Conservation (phyloP, 1,140 invertebrate genomes). For the Paraescarpia echinospica region DNA sequence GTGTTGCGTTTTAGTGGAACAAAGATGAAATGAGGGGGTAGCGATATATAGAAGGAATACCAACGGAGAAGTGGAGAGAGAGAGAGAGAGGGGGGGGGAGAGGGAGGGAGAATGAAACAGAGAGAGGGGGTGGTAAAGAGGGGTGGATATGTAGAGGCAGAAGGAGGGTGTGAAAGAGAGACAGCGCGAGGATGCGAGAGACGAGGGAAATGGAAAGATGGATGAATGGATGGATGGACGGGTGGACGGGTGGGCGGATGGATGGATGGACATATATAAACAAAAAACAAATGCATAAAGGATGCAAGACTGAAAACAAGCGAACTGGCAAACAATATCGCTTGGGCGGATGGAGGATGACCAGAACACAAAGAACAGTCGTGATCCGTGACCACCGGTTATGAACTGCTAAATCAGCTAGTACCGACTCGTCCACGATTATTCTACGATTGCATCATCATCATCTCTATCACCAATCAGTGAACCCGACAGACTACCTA, state of each 20-base stretch:
- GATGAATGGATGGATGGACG: neutral
- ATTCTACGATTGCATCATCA: neutral
- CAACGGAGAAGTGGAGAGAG: neutral
- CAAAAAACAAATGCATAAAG: neutral
- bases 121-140: neutral
- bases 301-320: neutral
- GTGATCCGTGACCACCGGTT: neutral
- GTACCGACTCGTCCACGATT: neutral
- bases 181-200: neutral
- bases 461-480: neutral
- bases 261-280: neutral
- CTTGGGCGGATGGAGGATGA: neutral
- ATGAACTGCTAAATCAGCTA: neutral
- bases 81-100: neutral
- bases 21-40: neutral
- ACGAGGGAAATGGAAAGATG: neutral
- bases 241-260: neutral
- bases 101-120: neutral
- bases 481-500: neutral
- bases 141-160: neutral
- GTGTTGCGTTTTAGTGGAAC: neutral
- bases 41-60: neutral
- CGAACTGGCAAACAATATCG: no score
- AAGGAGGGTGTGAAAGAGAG: neutral
- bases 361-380: neutral